Percentiles rank a stretch among this genome's conserved stretches.
Conservation (phyloP, 1,140 invertebrate genomes). For the Conus ventricosus region DNA sequence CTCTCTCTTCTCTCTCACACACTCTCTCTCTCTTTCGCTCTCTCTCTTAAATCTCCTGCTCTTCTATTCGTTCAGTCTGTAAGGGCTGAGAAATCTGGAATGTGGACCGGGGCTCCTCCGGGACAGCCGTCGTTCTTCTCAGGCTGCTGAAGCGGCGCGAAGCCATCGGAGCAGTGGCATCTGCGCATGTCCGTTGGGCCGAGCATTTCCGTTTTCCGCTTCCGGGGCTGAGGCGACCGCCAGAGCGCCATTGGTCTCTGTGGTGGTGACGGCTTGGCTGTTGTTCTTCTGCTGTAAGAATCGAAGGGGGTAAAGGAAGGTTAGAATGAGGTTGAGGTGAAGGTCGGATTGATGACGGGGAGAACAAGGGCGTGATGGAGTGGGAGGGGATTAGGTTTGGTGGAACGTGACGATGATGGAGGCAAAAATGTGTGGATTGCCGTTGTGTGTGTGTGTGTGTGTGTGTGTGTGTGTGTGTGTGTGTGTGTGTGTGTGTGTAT, state of each 20-base stretch:
- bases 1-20: background rate
- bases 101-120: background rate
- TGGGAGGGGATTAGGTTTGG: background rate
- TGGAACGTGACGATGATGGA: no score
- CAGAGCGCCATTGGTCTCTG: background rate
- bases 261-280: background rate
- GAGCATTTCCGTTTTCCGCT: constrained; percentile 2
- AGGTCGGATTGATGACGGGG: no score
- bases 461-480: no score
- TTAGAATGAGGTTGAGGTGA: background rate
- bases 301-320: background rate
- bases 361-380: background rate
- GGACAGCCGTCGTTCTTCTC: background rate
- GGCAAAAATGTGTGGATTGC: no score
- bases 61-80: background rate
- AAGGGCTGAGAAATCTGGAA: background rate
- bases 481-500: no score
- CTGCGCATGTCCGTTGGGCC: constrained; percentile 5
- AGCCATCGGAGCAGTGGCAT: background rate
- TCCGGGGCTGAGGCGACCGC: background rate
- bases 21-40: background rate
- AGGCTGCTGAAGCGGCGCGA: background rate
- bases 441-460: no score
- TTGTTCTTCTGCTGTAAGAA: background rate
- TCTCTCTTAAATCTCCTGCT: background rate